phyloP scores from a whole-genome alignment of 2,888 invertebrate genomes.

The Gymnosoma rotundatum region DNA sequence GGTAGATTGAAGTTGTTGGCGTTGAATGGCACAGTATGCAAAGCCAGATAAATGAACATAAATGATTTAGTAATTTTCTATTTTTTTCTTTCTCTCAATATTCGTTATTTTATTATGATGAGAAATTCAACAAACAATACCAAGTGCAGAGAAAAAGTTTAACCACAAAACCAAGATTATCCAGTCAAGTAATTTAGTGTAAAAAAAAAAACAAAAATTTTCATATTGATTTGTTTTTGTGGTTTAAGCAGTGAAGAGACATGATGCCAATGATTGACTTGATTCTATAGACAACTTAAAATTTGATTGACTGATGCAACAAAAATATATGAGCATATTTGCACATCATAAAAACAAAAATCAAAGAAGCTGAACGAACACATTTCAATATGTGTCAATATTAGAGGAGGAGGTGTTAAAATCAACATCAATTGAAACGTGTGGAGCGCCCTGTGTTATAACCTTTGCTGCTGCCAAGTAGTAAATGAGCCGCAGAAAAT shows the following conservation, averaged over 20 bases:
- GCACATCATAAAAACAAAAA: slow-evolving; percentile 44
- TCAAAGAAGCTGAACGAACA: slow-evolving; percentile 45
- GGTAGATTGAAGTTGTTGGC: slow-evolving; percentile 44
- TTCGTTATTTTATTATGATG: slow-evolving; percentile 28
- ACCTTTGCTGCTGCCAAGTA: slow-evolving; percentile 43
- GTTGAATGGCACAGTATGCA: slow-evolving; percentile 11
- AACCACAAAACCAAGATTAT: slow-evolving; percentile 56
- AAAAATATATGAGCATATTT: slow-evolving; percentile 8
- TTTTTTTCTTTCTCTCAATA: slow-evolving; percentile 18
- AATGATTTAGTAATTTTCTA: slow-evolving; percentile 63
- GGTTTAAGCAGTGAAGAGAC: slow-evolving; percentile 33
- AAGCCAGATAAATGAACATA: slow-evolving; percentile 28
- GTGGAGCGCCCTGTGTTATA: slow-evolving; percentile 65
- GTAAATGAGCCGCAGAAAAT: slow-evolving; percentile 49
- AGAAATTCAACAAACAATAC: slow-evolving; percentile 1
- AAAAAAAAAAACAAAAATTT: slow-evolving; percentile 11
- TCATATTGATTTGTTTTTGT: slow-evolving; percentile 68
- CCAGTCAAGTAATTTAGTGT: slow-evolving; percentile 58
- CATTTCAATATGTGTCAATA: slow-evolving; percentile 70
- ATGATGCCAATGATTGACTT: slow-evolving; percentile 42
- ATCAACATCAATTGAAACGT: slow-evolving; percentile 71
- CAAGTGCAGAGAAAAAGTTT: slow-evolving; percentile 27
- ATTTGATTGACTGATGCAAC: slow-evolving; percentile 56
- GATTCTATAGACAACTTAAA: slow-evolving; percentile 9
- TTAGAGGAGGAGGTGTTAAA: slow-evolving; percentile 68